Percentiles rank a stretch among this genome's conserved stretches.
These are phyloP conservation scores for Xiphydria camelus DNA, from an alignment of 2,888 invertebrate species.

Conservation along the genomic window DNA sequence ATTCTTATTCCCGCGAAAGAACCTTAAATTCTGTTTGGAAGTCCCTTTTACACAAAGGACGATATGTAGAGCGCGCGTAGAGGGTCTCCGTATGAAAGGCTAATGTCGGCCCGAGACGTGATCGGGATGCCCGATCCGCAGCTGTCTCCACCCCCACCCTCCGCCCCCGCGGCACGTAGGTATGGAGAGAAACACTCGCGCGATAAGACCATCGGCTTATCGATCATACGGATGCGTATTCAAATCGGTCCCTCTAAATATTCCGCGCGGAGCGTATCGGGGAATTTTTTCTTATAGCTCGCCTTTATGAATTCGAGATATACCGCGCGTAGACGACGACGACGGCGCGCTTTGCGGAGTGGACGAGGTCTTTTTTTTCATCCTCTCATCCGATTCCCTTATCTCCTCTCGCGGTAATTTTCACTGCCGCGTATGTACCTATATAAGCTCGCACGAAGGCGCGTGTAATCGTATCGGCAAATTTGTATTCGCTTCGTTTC, in stretches of 20 bases:
- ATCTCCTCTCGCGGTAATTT: too few relatives aligned
- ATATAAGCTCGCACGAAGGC: too few relatives aligned
- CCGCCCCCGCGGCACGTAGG: neutral
- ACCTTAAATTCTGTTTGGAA: slow-evolving; percentile 56
- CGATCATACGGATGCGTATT: slow-evolving; percentile 16
- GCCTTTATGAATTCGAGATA: slow-evolving; percentile 26
- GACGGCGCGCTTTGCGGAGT: neutral
- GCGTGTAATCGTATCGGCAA: too few relatives aligned
- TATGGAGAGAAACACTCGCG: slow-evolving; percentile 12
- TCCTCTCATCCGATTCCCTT: too few relatives aligned
- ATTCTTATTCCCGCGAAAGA: slow-evolving; percentile 56
- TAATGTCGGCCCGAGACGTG: slow-evolving; percentile 55
- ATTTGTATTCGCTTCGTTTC: too few relatives aligned
- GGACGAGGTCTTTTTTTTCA: neutral
- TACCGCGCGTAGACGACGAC: too few relatives aligned
- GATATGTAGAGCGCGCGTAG: slow-evolving; percentile 51
- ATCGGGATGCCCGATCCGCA: slow-evolving; percentile 36
- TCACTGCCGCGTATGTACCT: too few relatives aligned
- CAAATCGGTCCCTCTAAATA: slow-evolving; percentile 16
- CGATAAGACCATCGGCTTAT: slow-evolving; percentile 41
- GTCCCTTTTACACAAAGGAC: slow-evolving; percentile 56
- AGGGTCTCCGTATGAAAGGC: slow-evolving; percentile 51
- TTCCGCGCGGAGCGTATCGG: slow-evolving; percentile 2
- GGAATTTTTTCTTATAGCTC: neutral
- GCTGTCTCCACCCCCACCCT: neutral